Evolutionary conservation across 2,113 vertebrate genomes (phyloP).

Genomic region (Takifugu bimaculatus): DNA sequence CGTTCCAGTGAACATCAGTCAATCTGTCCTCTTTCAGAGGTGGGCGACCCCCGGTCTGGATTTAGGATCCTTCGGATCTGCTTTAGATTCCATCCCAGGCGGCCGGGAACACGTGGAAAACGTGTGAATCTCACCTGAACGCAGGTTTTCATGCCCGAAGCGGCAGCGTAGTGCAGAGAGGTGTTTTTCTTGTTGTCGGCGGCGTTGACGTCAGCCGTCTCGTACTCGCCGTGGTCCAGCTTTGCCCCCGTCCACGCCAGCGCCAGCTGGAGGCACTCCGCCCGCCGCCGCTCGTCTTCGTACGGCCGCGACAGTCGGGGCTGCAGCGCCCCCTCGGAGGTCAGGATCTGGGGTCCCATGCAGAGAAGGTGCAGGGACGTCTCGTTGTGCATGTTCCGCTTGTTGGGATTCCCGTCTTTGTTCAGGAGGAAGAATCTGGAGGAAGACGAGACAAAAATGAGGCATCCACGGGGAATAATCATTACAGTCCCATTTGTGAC

Average conservation of each 20-base stretch:
- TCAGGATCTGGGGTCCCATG: slow-evolving; percentile 95
- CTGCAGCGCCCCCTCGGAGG: slow-evolving; percentile 87
- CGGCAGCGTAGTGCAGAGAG: slow-evolving; percentile 92
- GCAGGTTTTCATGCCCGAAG: slow-evolving; percentile 97
- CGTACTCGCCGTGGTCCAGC: slow-evolving; percentile 92
- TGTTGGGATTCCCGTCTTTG: slow-evolving; percentile 98
- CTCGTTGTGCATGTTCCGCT: slow-evolving; percentile 95
- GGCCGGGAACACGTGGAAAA: neutral
- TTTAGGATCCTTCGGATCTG: neutral
- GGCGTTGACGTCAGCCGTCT: slow-evolving; percentile 88
- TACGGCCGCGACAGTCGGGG: slow-evolving; percentile 84
- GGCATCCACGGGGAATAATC: neutral
- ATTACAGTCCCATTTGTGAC: neutral
- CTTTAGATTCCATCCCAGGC: slow-evolving; percentile 8
- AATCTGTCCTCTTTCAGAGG: slow-evolving; percentile 5
- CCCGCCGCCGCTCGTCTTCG: slow-evolving; percentile 86
- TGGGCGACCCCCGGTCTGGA: no score
- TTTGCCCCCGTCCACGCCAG: slow-evolving; percentile 95
- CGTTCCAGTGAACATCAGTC: no score
- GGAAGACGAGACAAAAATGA: neutral
- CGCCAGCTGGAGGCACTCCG: slow-evolving; percentile 90
- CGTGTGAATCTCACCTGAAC: slow-evolving; percentile 82
- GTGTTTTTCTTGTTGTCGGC: slow-evolving; percentile 96
- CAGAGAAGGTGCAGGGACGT: slow-evolving; percentile 94
- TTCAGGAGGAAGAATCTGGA: slow-evolving; percentile 88